Evolutionary conservation across 2,888 invertebrate genomes (phyloP).

Genomic region (Chrysotoxum bicinctum): DNA sequence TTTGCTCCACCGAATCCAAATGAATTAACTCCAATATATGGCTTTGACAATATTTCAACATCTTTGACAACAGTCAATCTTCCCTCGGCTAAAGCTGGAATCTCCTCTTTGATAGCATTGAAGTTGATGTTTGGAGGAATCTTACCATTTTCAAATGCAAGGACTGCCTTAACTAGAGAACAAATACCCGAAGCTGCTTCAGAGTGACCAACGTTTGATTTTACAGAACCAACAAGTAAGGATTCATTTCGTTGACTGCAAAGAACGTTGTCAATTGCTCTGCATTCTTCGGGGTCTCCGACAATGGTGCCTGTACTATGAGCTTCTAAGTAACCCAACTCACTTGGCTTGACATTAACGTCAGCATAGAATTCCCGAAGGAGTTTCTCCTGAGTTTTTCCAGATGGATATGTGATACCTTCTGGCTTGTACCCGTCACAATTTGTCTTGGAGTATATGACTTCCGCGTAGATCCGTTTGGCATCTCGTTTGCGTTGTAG

Average conservation of each 20-base stretch:
- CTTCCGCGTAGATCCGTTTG: conserved; percentile 86
- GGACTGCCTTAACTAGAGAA: conserved; percentile 90
- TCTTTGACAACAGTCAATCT: conserved; percentile 88
- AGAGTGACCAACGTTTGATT: conserved; percentile 96
- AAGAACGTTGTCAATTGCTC: conserved; percentile 90
- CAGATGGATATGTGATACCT: conserved; percentile 87
- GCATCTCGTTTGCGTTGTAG: conserved; percentile 88
- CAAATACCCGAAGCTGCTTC: conserved; percentile 94
- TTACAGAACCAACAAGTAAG: conserved; percentile 93
- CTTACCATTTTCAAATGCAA: conserved; percentile 90
- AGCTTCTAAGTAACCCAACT: conserved; percentile 91
- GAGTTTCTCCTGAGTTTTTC: conserved; percentile 85
- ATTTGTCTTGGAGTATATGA: conserved; percentile 90
- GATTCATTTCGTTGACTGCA: conserved; percentile 89
- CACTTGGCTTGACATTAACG: conserved; percentile 86
- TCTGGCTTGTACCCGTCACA: conserved; percentile 90
- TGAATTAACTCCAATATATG: conserved; percentile 92
- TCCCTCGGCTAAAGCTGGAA: conserved; percentile 85
- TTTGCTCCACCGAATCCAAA: conserved; percentile 97
- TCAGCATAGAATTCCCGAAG: conserved; percentile 86
- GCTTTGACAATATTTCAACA: conserved; percentile 87
- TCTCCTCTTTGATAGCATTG: conserved; percentile 84
- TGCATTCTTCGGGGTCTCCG: conserved; percentile 96
- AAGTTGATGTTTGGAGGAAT: conserved; percentile 95
- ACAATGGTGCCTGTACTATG: conserved; percentile 92